Conservation (phyloP, 2,888 invertebrate species). For the Dynastes hyllus region DNA sequence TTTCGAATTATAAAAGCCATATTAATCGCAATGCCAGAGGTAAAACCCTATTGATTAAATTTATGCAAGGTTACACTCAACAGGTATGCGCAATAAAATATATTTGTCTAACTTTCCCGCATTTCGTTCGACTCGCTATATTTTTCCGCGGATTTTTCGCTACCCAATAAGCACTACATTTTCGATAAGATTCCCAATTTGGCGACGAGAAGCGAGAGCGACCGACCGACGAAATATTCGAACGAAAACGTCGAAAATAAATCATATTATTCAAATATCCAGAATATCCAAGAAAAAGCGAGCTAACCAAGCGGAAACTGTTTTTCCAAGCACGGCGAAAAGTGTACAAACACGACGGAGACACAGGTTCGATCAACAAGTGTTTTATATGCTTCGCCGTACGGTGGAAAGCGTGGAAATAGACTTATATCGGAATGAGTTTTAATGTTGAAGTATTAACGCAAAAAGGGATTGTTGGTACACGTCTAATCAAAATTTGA, state of each 20-base stretch:
- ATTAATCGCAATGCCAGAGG: background rate
- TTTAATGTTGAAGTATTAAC: too few relatives aligned
- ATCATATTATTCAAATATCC: constrained; percentile 29
- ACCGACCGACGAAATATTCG: background rate
- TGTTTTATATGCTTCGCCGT: constrained; percentile 3
- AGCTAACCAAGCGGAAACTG: constrained; percentile 4
- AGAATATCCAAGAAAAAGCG: background rate
- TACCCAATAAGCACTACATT: too few relatives aligned
- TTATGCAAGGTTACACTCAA: constrained; percentile 38
- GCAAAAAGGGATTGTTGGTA: too few relatives aligned
- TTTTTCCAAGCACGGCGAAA: background rate
- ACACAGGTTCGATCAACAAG: constrained; percentile 32
- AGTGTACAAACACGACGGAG: constrained; percentile 7
- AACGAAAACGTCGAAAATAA: background rate
- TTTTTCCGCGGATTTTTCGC: constrained; percentile 5
- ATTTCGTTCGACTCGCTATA: background rate
- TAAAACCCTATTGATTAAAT: constrained; percentile 40
- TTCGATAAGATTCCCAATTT: background rate
- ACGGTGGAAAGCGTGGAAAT: background rate
- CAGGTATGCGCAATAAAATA: constrained; percentile 43
- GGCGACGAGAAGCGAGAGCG: background rate
- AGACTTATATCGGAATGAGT: too few relatives aligned
- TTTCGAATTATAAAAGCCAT: too few relatives aligned
- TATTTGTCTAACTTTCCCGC: constrained; percentile 16
- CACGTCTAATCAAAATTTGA: background rate